Evolutionary conservation across 2,113 vertebrate genomes (phyloP).

Genomic region (Leucopternis melanops): DNA sequence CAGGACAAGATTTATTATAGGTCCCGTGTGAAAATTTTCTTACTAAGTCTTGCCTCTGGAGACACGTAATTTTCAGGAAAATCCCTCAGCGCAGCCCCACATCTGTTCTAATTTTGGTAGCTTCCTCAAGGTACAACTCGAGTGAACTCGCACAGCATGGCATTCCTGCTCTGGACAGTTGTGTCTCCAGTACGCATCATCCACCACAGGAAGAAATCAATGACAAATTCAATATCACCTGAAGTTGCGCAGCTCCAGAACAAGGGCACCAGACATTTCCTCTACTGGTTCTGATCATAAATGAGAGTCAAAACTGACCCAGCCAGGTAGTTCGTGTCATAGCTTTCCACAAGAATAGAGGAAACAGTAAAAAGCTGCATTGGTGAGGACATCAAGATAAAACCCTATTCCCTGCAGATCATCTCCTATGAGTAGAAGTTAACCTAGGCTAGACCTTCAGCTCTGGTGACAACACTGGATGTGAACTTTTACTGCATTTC

Average conservation of each 20-base stretch:
- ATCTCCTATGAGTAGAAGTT: not conserved
- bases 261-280: not conserved
- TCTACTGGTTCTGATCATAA: not conserved
- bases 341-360: not conserved
- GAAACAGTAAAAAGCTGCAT: not conserved
- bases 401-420: not conserved
- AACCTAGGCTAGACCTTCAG: not conserved
- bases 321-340: not conserved
- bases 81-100: not conserved
- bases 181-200: not conserved
- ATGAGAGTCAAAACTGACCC: not conserved
- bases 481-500: not conserved
- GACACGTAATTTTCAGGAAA: not conserved
- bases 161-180: fast-evolving
- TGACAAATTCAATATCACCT: not conserved
- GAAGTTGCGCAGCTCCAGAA: not conserved
- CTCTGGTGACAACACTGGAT: not conserved
- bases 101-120: not conserved
- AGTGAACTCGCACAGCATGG: fast-evolving
- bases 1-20: not conserved
- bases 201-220: not conserved
- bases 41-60: not conserved
- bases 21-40: not conserved
- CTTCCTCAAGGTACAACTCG: not conserved
- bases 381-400: fast-evolving